Conservation (phyloP, 1,140 invertebrate genomes). For the Palaemon carinicauda region DNA sequence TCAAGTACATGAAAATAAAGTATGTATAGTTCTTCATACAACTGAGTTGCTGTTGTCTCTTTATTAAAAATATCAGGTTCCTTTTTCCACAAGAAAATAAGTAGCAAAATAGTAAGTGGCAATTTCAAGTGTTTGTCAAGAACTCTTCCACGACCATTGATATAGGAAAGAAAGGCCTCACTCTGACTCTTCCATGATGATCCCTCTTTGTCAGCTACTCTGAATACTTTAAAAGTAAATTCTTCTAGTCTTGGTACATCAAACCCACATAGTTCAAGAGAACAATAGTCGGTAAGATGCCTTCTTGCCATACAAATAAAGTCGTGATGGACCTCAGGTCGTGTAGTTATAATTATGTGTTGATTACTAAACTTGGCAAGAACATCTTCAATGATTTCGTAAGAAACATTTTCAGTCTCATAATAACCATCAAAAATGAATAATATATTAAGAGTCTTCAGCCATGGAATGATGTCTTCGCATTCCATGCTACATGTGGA, state of each 20-base stretch:
- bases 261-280: constrained; percentile 7
- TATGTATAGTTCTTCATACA: constrained; percentile 20
- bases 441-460: constrained; percentile 22
- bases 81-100: constrained; percentile 24
- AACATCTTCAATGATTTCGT: constrained; percentile 21
- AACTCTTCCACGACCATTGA: not conserved
- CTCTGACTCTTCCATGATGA: not conserved
- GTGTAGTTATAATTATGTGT: constrained; percentile 3
- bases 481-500: not conserved
- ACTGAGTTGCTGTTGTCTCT: not conserved
- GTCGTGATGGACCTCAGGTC: constrained; percentile 17
- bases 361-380: constrained; percentile 35
- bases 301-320: not conserved
- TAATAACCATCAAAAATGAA: constrained; percentile 32
- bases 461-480: constrained; percentile 10
- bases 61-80: not conserved
- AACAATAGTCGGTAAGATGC: not conserved
- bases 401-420: constrained; percentile 14
- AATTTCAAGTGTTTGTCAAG: not conserved
- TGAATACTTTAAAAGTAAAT: not conserved
- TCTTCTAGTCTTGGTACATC: constrained; percentile 1
- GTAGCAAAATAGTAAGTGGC: not conserved
- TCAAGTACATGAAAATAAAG: not conserved
- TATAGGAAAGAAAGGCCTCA: constrained; percentile 13
- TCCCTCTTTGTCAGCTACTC: not conserved